A percentile compares a stretch with the other conserved stretches of the same genome.
These are phyloP conservation scores for Sclerurus mexicanus DNA, from an alignment of 2,113 vertebrate species.

Conservation along the genomic window DNA sequence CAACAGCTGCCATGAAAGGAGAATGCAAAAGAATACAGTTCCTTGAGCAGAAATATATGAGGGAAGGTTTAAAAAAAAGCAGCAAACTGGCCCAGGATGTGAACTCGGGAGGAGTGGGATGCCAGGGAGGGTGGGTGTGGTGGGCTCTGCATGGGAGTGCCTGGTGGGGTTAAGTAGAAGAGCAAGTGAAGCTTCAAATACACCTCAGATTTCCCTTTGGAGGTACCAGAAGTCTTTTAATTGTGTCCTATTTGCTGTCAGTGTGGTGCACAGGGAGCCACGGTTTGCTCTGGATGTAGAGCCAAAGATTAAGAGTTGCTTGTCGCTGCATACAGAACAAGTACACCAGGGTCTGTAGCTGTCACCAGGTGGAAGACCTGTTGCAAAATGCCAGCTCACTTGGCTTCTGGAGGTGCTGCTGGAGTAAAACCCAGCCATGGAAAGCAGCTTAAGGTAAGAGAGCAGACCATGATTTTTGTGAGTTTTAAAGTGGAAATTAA, in stretches of 20 bases:
- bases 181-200: background rate
- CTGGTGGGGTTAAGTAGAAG: background rate
- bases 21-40: background rate
- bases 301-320: background rate
- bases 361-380: background rate
- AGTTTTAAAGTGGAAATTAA: background rate
- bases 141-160: accelerated
- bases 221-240: background rate
- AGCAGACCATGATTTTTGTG: background rate
- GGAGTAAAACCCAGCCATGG: background rate
- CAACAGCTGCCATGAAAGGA: background rate
- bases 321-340: background rate
- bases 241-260: background rate
- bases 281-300: background rate
- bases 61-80: background rate
- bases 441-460: background rate
- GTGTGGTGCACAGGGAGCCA: background rate
- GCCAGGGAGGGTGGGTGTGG: background rate
- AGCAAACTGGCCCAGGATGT: background rate
- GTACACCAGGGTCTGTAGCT: background rate
- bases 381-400: background rate
- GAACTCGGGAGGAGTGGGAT: background rate
- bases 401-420: background rate
- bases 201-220: background rate
- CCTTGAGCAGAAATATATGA: background rate